Base-by-base conservation (phyloP, 2,888 invertebrate species). In the Chymomyza caudatula region DNA sequence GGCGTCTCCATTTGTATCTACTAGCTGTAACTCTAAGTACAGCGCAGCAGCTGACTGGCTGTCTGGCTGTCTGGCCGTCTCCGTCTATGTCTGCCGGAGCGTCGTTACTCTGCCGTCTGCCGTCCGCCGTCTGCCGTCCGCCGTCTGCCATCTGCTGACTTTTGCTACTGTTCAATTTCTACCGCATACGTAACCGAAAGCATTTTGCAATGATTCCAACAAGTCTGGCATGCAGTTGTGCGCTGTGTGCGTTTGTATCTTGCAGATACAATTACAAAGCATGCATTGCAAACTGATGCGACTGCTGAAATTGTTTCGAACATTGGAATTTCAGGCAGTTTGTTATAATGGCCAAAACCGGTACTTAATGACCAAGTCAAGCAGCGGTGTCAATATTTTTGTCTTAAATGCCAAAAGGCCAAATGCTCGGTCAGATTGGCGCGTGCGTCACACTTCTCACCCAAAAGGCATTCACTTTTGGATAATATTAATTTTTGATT, bases 181-280 rank as follows among this genome's bases (percentile, higher is more conserved):
- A 51, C 20, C 19, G 51, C 51, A 51, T 51, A 51, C 51, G 51
- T 51, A 51, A 51, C 51, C 29, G 29, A 37, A 37, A 37, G 29
- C 29, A 51, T 51, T 51, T 51, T 51, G 51, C 51, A 51, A 51
- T 51, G 20, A 51, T 13, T 13, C 51, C 17, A 51, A 51, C 51
- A 20, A 51, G 51, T 51, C 51, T 17, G 20, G 13, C 51, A 20
- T 20, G 13, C 17, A 13, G 4, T 13, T 17, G 17, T 47, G 6
- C 13, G 44, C 3, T 47, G 13, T 19, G 20, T 19, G 6, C 19
- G 52, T 74, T 54, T 77, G 68, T 60, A 71, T 63, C 73, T 76
- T 63, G 44, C 65, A 77, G 74, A 76, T 76, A 74, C 69, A 78
- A 71, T 76, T 76, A 71, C 76, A 72, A 67, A 60, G 64, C 52